Conservation (phyloP, 2,888 invertebrate species). For the Hypomecis atomaria region DNA sequence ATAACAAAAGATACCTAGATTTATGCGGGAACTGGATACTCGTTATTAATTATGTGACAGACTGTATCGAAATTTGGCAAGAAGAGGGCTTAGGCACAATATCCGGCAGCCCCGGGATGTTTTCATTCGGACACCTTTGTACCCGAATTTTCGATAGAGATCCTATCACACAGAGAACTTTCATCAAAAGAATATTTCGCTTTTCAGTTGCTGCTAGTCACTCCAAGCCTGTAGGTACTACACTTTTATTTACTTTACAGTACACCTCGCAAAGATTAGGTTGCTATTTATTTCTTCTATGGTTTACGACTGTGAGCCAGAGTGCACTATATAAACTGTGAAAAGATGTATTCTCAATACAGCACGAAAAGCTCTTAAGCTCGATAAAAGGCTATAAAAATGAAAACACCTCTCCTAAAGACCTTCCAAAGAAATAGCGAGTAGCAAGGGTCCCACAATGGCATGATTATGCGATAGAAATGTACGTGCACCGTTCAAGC, state of each 20-base stretch:
- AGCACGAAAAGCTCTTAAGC: slow-evolving; percentile 41
- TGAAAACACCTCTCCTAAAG: slow-evolving; percentile 42
- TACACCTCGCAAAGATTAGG: slow-evolving; percentile 12
- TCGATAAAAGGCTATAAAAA: slow-evolving; percentile 48
- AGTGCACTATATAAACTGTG: not conserved
- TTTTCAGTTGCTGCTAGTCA: slow-evolving; percentile 19
- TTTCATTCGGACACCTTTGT: slow-evolving; percentile 58
- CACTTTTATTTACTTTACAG: slow-evolving; percentile 18
- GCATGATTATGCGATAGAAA: slow-evolving; percentile 64
- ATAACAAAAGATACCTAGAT: slow-evolving; percentile 48
- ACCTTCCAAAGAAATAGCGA: slow-evolving; percentile 51
- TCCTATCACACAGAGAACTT: slow-evolving; percentile 23
- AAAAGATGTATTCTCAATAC: slow-evolving; percentile 33
- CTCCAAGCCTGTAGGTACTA: slow-evolving; percentile 1
- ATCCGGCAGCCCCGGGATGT: slow-evolving; percentile 55
- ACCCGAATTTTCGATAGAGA: slow-evolving; percentile 39
- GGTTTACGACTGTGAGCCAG: not conserved
- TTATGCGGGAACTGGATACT: slow-evolving; percentile 41
- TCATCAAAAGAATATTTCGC: slow-evolving; percentile 20
- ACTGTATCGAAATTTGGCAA: slow-evolving; percentile 42
- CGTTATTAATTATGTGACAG: slow-evolving; percentile 52
- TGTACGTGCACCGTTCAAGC: slow-evolving; percentile 57
- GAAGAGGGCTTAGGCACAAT: slow-evolving; percentile 51
- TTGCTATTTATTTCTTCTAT: too few relatives aligned
- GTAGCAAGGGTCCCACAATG: slow-evolving; percentile 57